Percentiles rank a stretch among this genome's conserved stretches.
Evolutionary conservation across 92 coral and sea anemone genomes (phyloP).

Genomic region (Ricordea florida): DNA sequence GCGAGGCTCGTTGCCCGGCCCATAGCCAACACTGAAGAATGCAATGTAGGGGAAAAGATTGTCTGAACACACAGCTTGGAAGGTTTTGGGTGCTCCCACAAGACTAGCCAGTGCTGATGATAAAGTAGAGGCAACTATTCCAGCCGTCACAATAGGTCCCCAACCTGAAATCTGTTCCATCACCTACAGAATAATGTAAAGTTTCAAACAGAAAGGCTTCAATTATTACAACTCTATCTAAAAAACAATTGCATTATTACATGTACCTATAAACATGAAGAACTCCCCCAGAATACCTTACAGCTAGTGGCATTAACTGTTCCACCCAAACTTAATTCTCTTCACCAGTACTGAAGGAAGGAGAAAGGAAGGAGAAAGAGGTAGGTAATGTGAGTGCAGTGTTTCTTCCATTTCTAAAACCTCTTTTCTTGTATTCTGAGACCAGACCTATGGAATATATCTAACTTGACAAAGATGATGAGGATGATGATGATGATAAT

Average conservation of each 20-base stretch:
- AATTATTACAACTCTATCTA: not conserved
- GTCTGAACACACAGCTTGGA: slow-evolving; percentile 96
- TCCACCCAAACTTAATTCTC: not conserved
- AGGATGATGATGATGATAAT: too few species aligned
- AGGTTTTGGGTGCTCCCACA: slow-evolving; percentile 97
- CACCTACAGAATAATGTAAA: slow-evolving; percentile 38
- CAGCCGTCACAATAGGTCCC: slow-evolving; percentile 97
- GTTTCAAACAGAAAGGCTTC: not conserved
- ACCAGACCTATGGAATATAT: too few species aligned
- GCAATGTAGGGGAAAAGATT: slow-evolving; percentile 80
- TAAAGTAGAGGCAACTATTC: slow-evolving; percentile 96
- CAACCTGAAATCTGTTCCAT: slow-evolving; percentile 92
- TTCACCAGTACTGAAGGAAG: too few species aligned
- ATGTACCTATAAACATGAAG: not conserved
- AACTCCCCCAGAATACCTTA: not conserved
- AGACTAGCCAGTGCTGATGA: slow-evolving; percentile 99
- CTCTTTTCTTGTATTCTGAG: too few species aligned
- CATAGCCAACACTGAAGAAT: slow-evolving; percentile 81
- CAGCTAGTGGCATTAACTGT: not conserved
- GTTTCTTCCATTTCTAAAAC: too few species aligned
- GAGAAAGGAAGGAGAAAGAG: too few species aligned
- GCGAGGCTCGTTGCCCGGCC: slow-evolving; percentile 93
- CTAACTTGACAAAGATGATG: too few species aligned
- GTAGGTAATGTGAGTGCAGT: too few species aligned
- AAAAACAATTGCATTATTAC: not conserved